phyloP scores from a whole-genome alignment of 2,113 vertebrate species.

The Nothocercus nigrocapillus region DNA sequence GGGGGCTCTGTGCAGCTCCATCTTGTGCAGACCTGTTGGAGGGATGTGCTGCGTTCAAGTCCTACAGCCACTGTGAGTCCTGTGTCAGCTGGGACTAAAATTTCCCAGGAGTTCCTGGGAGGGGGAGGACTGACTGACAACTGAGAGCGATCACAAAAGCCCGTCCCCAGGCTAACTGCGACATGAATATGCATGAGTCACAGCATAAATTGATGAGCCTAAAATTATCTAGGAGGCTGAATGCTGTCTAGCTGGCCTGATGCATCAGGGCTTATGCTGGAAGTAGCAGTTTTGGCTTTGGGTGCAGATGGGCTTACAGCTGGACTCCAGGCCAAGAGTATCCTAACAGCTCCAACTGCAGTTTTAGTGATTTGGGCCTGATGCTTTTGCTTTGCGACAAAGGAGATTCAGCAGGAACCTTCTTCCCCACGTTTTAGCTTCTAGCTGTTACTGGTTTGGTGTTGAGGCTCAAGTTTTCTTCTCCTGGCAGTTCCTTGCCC shows the following conservation, averaged over 20 bases:
- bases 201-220: slow-evolving; percentile 31
- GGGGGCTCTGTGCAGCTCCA: neutral
- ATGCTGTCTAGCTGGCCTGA: neutral
- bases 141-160: slow-evolving; percentile 44
- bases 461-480: slow-evolving; percentile 8
- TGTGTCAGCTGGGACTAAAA: neutral
- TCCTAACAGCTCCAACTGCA: neutral
- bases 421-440: neutral
- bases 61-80: neutral
- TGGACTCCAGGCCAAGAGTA: slow-evolving; percentile 2
- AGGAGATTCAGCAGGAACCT: neutral
- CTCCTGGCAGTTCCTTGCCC: slow-evolving; percentile 2
- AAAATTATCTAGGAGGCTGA: slow-evolving; percentile 48
- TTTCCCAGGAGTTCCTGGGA: neutral
- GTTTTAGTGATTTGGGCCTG: neutral
- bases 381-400: neutral
- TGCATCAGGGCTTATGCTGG: neutral
- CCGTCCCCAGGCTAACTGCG: slow-evolving; percentile 32
- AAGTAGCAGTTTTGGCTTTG: slow-evolving; percentile 9
- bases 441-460: neutral
- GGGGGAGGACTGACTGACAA: slow-evolving; percentile 27
- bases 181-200: slow-evolving; percentile 62
- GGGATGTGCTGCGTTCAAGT: neutral
- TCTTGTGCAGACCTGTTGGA: neutral
- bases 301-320: neutral